Evolutionary conservation across 2,797 vertebrate species (phyloP), one percentile per base, ranked within the genome.

Genomic region (Danio aesculapii): DNA sequence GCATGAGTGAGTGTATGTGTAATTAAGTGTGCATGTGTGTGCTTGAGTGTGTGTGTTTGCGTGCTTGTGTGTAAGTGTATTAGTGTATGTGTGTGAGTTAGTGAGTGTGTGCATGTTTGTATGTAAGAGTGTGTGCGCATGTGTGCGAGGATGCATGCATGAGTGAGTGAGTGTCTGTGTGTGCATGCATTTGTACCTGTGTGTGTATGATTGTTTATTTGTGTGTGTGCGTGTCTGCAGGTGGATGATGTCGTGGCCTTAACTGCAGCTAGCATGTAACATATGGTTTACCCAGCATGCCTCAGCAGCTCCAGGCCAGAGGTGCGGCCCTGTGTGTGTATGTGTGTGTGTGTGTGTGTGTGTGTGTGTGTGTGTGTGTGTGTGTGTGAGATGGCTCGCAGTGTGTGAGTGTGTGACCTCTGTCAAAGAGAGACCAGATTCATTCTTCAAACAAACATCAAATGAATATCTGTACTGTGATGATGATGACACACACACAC

Each of bases 241-340:
- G 58, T 12, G 74, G 12, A 62, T 6, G 14, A 17, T 4, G 1
- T 43, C 0, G 21, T 50, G 53, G 78, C 46, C 30, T 58, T 55
- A 11, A 66, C 11, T 57, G 21, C 76, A 30, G 70, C 82, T 66
- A 68, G 63, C 72, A 12, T n/a, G 41, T 72, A 17, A 74, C 79
- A 82, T 76, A 76, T 71, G 49, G 67, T 67, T 84, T 82, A 79
- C 67, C 49, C 67, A 82, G 82, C 79, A 84, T 79, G 79, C 79
- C 73, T 41, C 75, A 69, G 49, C 43, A 12, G 19, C 72, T 39
- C 21, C 61, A 49, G 61, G 53, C 52, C 70, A 41, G 62, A 67
- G 76, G 59, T 64, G 50, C 8, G 16, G 16, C 66, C 55, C 5
- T 4, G 53, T 67, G 50, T 76, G 75, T 59, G 76, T n/a, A n/a